Conservation (phyloP, 2,888 invertebrate genomes). For the Pterobdella sp. region DNA sequence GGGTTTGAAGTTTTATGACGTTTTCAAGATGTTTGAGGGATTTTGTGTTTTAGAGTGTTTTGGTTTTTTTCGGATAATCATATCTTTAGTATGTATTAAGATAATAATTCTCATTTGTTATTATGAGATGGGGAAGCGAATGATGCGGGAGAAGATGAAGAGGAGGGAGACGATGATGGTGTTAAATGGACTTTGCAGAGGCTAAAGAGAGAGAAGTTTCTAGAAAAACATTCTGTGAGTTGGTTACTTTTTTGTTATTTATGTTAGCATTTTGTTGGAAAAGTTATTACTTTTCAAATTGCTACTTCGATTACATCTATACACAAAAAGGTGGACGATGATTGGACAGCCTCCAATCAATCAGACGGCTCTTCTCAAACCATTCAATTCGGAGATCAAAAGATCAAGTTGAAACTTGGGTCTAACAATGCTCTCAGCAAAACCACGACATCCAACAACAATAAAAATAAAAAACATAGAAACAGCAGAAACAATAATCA, state of each 20-base stretch:
- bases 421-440: neutral
- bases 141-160: slow-evolving; percentile 28
- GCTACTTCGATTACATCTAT: neutral
- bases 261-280: neutral
- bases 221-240: slow-evolving; percentile 36
- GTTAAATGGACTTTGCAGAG: slow-evolving; percentile 40
- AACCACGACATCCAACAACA: neutral
- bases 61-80: no score
- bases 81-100: no score
- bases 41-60: no score
- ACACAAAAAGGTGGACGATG: neutral
- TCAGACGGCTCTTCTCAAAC: slow-evolving; percentile 1
- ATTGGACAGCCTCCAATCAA: slow-evolving; percentile 3
- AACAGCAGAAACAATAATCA: no score
- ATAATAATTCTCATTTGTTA: no score
- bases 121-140: slow-evolving; percentile 40
- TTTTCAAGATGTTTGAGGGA: no score
- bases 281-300: slow-evolving; percentile 10
- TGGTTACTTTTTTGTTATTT: neutral
- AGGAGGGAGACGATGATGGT: slow-evolving; percentile 42
- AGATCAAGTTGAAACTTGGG: slow-evolving; percentile 3
- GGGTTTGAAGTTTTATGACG: neutral
- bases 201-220: slow-evolving; percentile 39
- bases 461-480: neutral
- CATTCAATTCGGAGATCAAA: neutral